phyloP scores from a whole-genome alignment of 2,797 vertebrate species.

The Holocentrus rufus region DNA sequence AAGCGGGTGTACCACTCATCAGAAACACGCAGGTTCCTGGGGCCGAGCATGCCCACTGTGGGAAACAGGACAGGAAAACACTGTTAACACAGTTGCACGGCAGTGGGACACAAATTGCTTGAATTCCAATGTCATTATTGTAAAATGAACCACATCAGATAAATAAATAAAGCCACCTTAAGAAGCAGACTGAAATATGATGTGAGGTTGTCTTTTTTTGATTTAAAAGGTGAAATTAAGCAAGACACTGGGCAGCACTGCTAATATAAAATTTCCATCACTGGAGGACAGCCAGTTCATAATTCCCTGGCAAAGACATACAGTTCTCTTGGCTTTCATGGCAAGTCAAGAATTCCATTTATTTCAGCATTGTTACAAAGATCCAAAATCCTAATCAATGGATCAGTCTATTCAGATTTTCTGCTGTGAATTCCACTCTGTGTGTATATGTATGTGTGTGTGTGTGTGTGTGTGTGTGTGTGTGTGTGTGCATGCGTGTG shows the following conservation, averaged over 20 bases:
- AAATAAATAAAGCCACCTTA: conserved; percentile 19
- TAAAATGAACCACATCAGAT: conserved; percentile 47
- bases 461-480: neutral
- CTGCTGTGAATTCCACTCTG: conserved; percentile 24
- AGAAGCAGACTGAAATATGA: conserved; percentile 2
- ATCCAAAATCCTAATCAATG: conserved; percentile 51
- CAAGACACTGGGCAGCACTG: conserved; percentile 36
- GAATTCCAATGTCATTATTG: conserved; percentile 26
- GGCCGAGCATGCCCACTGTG: conserved; percentile 92
- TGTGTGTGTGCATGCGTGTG: neutral
- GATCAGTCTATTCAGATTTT: conserved; percentile 44
- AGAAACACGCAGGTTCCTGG: conserved; percentile 94
- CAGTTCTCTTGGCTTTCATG: conserved; percentile 37
- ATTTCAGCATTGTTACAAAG: conserved; percentile 36
- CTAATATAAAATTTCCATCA: conserved; percentile 38
- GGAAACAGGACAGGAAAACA: conserved; percentile 42
- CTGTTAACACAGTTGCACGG: conserved; percentile 32
- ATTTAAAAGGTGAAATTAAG: conserved; percentile 53
- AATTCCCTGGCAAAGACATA: conserved; percentile 59
- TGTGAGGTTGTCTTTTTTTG: conserved; percentile 45
- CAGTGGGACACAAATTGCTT: conserved; percentile 11
- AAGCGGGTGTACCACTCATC: conserved; percentile 99
- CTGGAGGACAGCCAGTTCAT: conserved; percentile 51
- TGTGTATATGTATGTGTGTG: conserved; percentile 2
- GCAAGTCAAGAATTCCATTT: conserved; percentile 49